phyloP scores from a whole-genome alignment of 2,888 invertebrate genomes.

The Drosophila macrothrix region DNA sequence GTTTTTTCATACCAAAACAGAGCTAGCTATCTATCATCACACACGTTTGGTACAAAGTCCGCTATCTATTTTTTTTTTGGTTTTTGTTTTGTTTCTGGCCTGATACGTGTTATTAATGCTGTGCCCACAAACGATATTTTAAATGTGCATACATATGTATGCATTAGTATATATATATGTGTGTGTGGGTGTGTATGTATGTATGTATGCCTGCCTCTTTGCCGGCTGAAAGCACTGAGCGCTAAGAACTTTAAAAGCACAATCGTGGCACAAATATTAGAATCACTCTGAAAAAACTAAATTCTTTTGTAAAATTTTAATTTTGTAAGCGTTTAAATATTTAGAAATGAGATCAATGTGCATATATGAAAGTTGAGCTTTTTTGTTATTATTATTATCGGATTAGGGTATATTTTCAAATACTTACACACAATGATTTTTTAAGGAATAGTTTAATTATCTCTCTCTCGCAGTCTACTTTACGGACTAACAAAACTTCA shows the following conservation, averaged over 20 bases:
- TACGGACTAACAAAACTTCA: background rate
- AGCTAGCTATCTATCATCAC: constrained; percentile 9
- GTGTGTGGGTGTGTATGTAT: background rate
- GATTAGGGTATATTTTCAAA: background rate
- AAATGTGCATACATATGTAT: constrained; percentile 7
- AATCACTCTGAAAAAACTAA: background rate
- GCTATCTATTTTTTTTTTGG: constrained; percentile 14
- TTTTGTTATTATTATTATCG: background rate
- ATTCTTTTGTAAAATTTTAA: background rate
- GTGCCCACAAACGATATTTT: constrained; percentile 8
- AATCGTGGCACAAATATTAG: background rate
- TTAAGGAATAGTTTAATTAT: background rate
- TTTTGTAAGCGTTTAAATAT: too few species aligned
- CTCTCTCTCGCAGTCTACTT: background rate
- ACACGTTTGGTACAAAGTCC: constrained; percentile 41
- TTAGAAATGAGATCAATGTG: background rate
- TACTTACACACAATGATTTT: too few species aligned
- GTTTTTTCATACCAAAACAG: constrained; percentile 8
- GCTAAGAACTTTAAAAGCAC: background rate
- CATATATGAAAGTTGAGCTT: background rate
- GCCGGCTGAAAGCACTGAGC: constrained; percentile 6
- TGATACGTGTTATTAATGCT: constrained; percentile 19
- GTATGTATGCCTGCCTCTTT: constrained; percentile 5
- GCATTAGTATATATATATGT: background rate
- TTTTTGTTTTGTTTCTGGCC: background rate